Conservation (phyloP, 1,140 invertebrate genomes). For the Lepidurus apus region DNA sequence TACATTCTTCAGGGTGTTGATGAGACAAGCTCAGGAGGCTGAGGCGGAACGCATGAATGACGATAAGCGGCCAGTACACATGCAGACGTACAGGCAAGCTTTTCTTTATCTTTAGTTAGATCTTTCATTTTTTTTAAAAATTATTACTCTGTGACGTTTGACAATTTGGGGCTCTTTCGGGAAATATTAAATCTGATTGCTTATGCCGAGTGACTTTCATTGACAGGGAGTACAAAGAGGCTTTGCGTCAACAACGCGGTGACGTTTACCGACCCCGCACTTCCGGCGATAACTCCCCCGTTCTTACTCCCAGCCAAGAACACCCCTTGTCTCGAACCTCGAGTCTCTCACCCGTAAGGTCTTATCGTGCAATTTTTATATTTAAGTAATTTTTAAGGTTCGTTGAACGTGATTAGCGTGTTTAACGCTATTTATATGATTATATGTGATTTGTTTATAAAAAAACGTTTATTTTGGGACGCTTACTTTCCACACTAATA, state of each 20-base stretch:
- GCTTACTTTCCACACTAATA: too few relatives aligned
- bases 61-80: constrained; percentile 62
- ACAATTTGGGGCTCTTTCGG: not conserved
- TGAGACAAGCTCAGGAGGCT: constrained; percentile 22
- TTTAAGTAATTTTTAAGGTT: too few relatives aligned
- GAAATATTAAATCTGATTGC: constrained; percentile 6
- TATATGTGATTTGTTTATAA: too few relatives aligned
- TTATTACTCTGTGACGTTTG: not conserved
- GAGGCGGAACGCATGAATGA: constrained; percentile 41
- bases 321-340: constrained; percentile 25
- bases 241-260: constrained; percentile 67
- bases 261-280: constrained; percentile 55
- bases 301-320: constrained; percentile 32
- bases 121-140: constrained; percentile 28
- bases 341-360: constrained; percentile 11
- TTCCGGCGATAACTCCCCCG: constrained; percentile 31
- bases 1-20: not conserved
- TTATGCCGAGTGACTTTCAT: constrained; percentile 12
- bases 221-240: constrained; percentile 77
- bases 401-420: too few relatives aligned
- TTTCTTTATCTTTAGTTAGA: constrained; percentile 25
- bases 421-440: too few relatives aligned
- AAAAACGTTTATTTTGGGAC: too few relatives aligned
- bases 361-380: not conserved
- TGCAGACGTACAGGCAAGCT: constrained; percentile 74